Evolutionary conservation across 2,113 vertebrate genomes (phyloP).

Genomic region (Chrysochloris asiatica): DNA sequence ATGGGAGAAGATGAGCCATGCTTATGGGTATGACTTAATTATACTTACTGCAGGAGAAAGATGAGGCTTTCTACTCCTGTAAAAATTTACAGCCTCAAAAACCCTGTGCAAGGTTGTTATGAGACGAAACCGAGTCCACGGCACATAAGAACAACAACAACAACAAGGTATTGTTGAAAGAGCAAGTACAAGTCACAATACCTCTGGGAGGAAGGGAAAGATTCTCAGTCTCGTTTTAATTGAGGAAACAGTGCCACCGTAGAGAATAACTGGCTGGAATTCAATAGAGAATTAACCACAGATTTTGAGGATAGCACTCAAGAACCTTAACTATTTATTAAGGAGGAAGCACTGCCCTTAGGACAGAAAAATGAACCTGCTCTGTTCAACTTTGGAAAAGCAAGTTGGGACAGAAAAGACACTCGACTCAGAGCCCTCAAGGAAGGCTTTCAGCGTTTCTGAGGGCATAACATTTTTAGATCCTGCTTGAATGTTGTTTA

Average conservation of each 20-base stretch:
- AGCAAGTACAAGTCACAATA: slow-evolving; percentile 12
- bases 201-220: slow-evolving; percentile 26
- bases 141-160: too few species aligned
- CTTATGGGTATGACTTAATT: neutral
- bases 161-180: neutral
- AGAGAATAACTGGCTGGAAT: neutral
- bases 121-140: too few species aligned
- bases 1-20: neutral
- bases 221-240: neutral
- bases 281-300: neutral
- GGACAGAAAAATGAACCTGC: neutral
- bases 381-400: neutral
- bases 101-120: too few species aligned
- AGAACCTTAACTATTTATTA: slow-evolving; percentile 14
- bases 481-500: neutral
- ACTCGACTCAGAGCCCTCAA: neutral
- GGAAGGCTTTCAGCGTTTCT: neutral
- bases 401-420: neutral
- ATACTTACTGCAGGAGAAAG: too few species aligned
- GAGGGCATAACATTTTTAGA: neutral
- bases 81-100: too few species aligned
- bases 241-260: slow-evolving; percentile 7
- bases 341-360: neutral
- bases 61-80: too few species aligned
- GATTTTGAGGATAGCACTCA: neutral